Evolutionary conservation across 2,113 vertebrate species (phyloP).

Genomic region (Cyphotilapia sp.): DNA sequence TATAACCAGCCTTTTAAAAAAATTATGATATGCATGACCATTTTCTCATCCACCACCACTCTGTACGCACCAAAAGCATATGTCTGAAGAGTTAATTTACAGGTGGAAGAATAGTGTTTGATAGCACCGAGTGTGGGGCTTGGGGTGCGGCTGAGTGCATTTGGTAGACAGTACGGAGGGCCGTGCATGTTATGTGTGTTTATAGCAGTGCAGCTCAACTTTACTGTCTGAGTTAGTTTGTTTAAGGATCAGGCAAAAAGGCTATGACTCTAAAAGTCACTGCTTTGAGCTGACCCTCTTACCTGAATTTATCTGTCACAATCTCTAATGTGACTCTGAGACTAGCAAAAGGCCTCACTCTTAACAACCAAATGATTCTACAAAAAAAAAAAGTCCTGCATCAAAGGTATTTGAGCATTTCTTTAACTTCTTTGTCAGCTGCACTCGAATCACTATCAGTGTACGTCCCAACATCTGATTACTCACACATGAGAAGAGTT

Average conservation of each 20-base stretch:
- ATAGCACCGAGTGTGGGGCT: not conserved
- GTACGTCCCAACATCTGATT: rapidly evolving
- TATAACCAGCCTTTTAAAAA: not conserved
- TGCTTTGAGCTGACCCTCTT: not conserved
- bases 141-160: not conserved
- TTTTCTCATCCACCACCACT: not conserved
- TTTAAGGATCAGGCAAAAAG: not conserved
- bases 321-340: not conserved
- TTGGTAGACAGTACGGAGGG: rapidly evolving
- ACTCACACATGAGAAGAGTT: not conserved
- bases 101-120: not conserved
- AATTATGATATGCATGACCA: not conserved
- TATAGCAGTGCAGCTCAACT: not conserved
- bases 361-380: not conserved
- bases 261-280: not conserved
- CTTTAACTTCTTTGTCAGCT: not conserved
- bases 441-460: not conserved
- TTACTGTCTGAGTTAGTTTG: not conserved
- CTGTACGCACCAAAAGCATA: not conserved
- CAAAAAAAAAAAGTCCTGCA: not conserved
- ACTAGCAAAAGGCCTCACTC: not conserved
- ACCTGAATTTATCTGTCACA: not conserved
- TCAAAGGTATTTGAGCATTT: not conserved
- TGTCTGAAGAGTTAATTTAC: not conserved
- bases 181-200: not conserved